Conservation (phyloP, 2,888 invertebrate genomes). For the Caradrina kadenii region DNA sequence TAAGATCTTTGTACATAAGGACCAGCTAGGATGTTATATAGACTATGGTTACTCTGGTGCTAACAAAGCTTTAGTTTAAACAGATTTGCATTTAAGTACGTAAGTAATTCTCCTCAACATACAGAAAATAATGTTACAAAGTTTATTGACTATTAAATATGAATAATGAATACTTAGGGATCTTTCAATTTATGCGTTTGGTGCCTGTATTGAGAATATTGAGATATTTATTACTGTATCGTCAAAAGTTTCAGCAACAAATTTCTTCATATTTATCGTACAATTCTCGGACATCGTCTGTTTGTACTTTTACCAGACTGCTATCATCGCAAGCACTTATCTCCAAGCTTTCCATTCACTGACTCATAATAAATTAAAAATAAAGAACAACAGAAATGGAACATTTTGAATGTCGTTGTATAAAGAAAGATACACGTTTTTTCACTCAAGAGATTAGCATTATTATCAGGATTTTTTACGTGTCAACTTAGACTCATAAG, state of each 20-base stretch:
- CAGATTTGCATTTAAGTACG: too few species aligned
- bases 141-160: too few species aligned
- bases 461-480: background rate
- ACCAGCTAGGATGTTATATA: background rate
- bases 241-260: constrained; percentile 12
- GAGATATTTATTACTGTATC: background rate
- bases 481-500: background rate
- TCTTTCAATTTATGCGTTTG: too few species aligned
- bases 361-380: constrained; percentile 36
- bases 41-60: too few species aligned
- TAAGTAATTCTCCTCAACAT: too few species aligned
- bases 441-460: background rate
- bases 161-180: too few species aligned
- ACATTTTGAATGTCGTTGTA: constrained; percentile 3
- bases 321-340: constrained; percentile 57
- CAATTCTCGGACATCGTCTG: constrained; percentile 21
- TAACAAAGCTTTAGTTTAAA: too few species aligned
- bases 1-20: background rate
- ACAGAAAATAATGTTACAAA: too few species aligned
- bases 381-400: constrained; percentile 6
- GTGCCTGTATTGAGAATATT: too few species aligned
- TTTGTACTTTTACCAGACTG: constrained; percentile 33
- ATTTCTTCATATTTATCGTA: constrained; percentile 27
- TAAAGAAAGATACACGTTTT: background rate
- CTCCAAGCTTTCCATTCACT: constrained; percentile 18